Evolutionary conservation across 2,888 invertebrate genomes (phyloP), one percentile per base, ranked within the genome.

Genomic region (Melinaea marsaeus): DNA sequence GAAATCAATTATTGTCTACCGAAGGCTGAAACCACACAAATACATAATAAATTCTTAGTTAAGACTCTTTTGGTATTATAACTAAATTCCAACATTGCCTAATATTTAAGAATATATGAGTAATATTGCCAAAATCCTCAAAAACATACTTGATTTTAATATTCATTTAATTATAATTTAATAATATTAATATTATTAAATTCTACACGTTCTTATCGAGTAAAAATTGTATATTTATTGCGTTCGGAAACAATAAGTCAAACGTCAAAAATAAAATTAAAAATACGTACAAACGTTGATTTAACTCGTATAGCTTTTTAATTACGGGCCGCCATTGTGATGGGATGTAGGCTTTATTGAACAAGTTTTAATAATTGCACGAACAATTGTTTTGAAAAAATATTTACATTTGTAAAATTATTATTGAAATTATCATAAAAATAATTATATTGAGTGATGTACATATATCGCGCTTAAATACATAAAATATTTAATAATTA

Each of bases 321-420:
- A 35, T 54, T 54, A 35, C 60, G 42, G 9, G 32, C 51, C 65
- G 63, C 67, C 65, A 67, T 67, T 69, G 70, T 68, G 69, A 67
- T 51, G 61, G 64, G 66, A 74, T 68, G 75, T 71, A 73, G 69
- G 69, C 64, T 63, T 66, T 75, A 80, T 81, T 78, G 77, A 79
- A 82, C 81, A 81, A 80, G 76, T 80, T 80, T 79, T 74, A 79
- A 79, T 80, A 78, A 80, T 79, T 77, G 75, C 68, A 70, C 71
- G 69, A 71, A 69, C 65, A 67, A 66, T 67, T 71, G 70, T 68
- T 68, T 73, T 69, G 76, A 75, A 51, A 78, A 76, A 76, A 75
- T 74, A 74, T 75, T 78, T 76, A 76, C 69, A 68, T 66, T 54
- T 51, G 4, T 51, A 32, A 6, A 32, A 11, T 32, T 9, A 32